These are phyloP conservation scores for Melolontha melolontha DNA, from an alignment of 2,888 invertebrate species.

Conservation along the genomic window DNA sequence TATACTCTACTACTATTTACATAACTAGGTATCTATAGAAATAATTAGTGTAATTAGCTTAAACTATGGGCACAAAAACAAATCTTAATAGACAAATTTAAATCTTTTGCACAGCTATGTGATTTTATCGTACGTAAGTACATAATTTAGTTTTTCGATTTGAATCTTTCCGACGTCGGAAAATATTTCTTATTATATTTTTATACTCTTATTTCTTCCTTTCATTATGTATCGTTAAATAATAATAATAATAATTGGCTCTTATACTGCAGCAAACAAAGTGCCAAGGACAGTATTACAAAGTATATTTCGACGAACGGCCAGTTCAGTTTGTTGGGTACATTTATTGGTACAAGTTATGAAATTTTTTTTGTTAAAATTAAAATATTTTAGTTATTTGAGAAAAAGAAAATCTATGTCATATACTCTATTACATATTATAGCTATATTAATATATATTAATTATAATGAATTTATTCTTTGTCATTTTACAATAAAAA, in stretches of 20 bases:
- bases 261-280: constrained; percentile 51
- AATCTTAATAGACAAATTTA: constrained; percentile 60
- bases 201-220: constrained; percentile 4
- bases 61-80: constrained; percentile 67
- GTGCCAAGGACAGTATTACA: constrained; percentile 65
- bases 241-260: constrained; percentile 32
- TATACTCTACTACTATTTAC: constrained; percentile 57
- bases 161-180: too few relatives aligned
- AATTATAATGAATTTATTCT: constrained; percentile 73
- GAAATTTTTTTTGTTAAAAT: constrained; percentile 46
- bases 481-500: constrained; percentile 80
- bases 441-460: constrained; percentile 63
- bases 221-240: constrained; percentile 22
- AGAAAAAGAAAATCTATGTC: constrained; percentile 57
- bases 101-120: constrained; percentile 56
- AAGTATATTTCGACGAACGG: constrained; percentile 57
- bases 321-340: constrained; percentile 61
- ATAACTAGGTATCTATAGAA: constrained; percentile 55
- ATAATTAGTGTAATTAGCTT: constrained; percentile 64
- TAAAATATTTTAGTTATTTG: constrained; percentile 44
- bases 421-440: constrained; percentile 65
- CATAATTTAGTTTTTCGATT: neutral
- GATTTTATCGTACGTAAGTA: constrained; percentile 26
- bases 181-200: constrained; percentile 10
- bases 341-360: constrained; percentile 44